phyloP scores from a whole-genome alignment of 2,113 vertebrate genomes.

The Rhombomys opimus region DNA sequence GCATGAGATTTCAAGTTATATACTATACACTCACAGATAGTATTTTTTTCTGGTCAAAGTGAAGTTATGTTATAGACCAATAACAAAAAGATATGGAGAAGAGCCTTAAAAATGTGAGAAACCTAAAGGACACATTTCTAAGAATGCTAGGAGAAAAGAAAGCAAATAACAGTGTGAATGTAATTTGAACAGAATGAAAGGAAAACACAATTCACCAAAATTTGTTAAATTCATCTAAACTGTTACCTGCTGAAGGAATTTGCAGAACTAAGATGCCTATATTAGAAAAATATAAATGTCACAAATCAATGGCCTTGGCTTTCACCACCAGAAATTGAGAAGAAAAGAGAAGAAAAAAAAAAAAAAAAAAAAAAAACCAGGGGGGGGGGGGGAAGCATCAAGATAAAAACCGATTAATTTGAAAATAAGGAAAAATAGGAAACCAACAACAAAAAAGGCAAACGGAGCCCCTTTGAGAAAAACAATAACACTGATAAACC shows the following conservation, averaged over 20 bases:
- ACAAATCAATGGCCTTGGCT: neutral
- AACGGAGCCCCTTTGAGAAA: neutral
- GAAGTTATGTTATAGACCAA: neutral
- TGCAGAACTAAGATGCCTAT: neutral
- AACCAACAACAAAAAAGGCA: neutral
- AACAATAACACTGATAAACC: neutral
- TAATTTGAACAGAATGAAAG: slow-evolving; percentile 2
- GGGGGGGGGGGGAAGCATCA: neutral
- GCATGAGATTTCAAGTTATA: neutral
- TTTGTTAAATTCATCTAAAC: neutral
- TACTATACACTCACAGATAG: neutral
- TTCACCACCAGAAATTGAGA: neutral
- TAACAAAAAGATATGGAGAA: neutral
- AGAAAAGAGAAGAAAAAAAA: neutral
- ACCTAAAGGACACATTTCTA: neutral
- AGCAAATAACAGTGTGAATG: neutral
- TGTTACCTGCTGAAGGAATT: neutral
- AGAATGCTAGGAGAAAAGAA: neutral
- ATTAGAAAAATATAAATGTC: neutral
- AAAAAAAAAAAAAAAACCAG: neutral
- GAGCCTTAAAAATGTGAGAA: neutral
- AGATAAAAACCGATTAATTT: neutral
- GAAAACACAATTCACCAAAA: neutral
- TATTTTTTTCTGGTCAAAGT: neutral
- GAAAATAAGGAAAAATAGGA: neutral